A percentile compares a stretch with the other conserved stretches of the same genome.
Evolutionary conservation across 2,113 vertebrate species (phyloP).

Genomic region (Sceloporus tristichus): DNA sequence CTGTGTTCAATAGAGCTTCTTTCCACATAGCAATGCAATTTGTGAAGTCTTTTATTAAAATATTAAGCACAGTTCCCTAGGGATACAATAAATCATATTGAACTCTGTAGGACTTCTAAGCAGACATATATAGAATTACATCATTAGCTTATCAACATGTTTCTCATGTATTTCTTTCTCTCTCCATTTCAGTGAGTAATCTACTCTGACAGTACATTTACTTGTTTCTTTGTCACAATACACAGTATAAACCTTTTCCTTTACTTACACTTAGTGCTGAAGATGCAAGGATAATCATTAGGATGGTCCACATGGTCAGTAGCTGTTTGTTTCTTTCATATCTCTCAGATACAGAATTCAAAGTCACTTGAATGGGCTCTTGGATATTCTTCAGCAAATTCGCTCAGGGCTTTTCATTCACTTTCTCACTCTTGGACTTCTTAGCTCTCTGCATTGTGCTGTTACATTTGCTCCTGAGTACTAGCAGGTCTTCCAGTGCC

Average conservation of each 20-base stretch:
- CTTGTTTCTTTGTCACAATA: slow-evolving; percentile 26
- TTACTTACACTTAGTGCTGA: slow-evolving; percentile 60
- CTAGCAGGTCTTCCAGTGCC: slow-evolving; percentile 33
- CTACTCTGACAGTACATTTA: neutral
- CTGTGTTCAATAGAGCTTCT: neutral
- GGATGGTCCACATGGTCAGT: slow-evolving; percentile 66
- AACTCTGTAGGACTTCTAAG: neutral
- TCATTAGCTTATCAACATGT: neutral
- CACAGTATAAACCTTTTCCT: slow-evolving; percentile 37
- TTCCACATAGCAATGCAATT: neutral
- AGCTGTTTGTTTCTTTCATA: slow-evolving; percentile 50
- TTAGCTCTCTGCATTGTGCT: slow-evolving; percentile 50
- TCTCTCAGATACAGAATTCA: neutral
- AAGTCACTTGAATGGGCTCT: neutral
- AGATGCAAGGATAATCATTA: slow-evolving; percentile 59
- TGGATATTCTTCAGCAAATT: neutral
- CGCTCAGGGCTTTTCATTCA: slow-evolving; percentile 12
- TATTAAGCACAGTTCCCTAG: neutral
- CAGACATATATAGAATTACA: neutral
- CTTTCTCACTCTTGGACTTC: slow-evolving; percentile 37
- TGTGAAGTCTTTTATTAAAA: neutral
- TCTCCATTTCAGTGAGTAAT: neutral
- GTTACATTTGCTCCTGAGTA: slow-evolving; percentile 47
- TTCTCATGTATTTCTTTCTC: neutral
- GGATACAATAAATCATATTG: neutral